Evolutionary conservation across 1,140 invertebrate species (phyloP).

Genomic region (Danaus plexippus): DNA sequence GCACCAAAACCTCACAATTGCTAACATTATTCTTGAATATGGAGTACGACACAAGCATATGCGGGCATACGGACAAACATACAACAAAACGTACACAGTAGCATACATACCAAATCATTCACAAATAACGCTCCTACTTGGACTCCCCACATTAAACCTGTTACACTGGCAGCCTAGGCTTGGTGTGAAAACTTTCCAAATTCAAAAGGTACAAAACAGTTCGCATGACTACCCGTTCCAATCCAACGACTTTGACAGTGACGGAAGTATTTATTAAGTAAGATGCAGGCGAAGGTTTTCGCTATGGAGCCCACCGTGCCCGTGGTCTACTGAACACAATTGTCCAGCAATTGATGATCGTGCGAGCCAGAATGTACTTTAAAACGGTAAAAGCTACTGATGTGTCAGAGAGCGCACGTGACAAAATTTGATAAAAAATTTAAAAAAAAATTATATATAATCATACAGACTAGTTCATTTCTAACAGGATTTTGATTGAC

Average conservation of each 20-base stretch:
- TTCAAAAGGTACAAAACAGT: constrained; percentile 6
- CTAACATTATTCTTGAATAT: constrained; percentile 31
- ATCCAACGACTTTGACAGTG: not conserved
- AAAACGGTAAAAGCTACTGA: not conserved
- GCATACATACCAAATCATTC: constrained; percentile 16
- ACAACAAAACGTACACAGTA: constrained; percentile 21
- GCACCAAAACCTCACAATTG: constrained; percentile 20
- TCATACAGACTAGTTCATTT: too few relatives aligned
- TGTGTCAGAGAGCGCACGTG: too few relatives aligned
- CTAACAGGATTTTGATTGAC: too few relatives aligned
- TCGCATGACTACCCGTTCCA: not conserved
- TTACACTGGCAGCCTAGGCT: constrained; percentile 28
- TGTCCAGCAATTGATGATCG: constrained; percentile 38
- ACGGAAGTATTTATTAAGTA: too few relatives aligned
- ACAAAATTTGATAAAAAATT: too few relatives aligned
- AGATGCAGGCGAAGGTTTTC: too few relatives aligned
- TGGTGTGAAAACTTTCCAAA: too few relatives aligned
- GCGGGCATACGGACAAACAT: constrained; percentile 29
- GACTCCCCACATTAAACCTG: constrained; percentile 20
- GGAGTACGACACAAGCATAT: constrained; percentile 39
- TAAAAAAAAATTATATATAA: too few relatives aligned
- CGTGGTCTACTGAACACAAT: constrained; percentile 28
- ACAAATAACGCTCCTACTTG: constrained; percentile 11
- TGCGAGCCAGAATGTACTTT: constrained; percentile 14
- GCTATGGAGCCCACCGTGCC: constrained; percentile 1